A percentile compares a stretch with the other conserved stretches of the same genome.
These are phyloP conservation scores for Pyxicephalus adspersus DNA, from an alignment of 2,113 vertebrate species.

Conservation along the genomic window DNA sequence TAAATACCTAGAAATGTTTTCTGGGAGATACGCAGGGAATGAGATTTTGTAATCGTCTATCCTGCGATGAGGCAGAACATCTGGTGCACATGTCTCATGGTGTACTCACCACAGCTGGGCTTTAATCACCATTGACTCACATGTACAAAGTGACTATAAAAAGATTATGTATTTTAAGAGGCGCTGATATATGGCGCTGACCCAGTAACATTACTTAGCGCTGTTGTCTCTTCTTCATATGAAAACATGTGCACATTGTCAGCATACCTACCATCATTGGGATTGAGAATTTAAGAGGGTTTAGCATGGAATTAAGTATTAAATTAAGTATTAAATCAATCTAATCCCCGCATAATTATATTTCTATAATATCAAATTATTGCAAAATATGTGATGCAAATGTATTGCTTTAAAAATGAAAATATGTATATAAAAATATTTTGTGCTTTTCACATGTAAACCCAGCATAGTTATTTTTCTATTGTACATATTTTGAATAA, in stretches of 20 bases:
- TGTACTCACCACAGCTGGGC: conserved; percentile 47
- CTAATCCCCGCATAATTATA: no score
- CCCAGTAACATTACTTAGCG: background rate
- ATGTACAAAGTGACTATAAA: conserved; percentile 48
- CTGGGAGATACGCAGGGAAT: conserved; percentile 3
- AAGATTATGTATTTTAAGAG: conserved; percentile 36
- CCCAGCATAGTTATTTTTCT: no score
- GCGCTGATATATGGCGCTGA: conserved; percentile 23
- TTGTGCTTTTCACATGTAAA: no score
- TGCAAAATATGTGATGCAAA: no score
- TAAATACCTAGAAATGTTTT: conserved; percentile 30
- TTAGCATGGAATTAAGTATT: background rate
- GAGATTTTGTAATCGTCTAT: conserved; percentile 33
- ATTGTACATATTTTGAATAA: no score
- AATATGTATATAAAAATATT: no score
- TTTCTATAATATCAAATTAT: no score
- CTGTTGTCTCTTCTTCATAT: background rate
- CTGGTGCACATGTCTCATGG: conserved; percentile 44
- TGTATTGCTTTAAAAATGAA: no score
- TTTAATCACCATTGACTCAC: conserved; percentile 53
- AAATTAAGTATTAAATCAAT: no score
- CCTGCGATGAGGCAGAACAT: conserved; percentile 30
- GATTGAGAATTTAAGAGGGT: background rate
- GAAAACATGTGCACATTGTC: background rate
- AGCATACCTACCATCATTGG: background rate